These are phyloP conservation scores for Pseudorhombus dupliciocellatus DNA, from an alignment of 2,113 vertebrate genomes.

Conservation along the genomic window DNA sequence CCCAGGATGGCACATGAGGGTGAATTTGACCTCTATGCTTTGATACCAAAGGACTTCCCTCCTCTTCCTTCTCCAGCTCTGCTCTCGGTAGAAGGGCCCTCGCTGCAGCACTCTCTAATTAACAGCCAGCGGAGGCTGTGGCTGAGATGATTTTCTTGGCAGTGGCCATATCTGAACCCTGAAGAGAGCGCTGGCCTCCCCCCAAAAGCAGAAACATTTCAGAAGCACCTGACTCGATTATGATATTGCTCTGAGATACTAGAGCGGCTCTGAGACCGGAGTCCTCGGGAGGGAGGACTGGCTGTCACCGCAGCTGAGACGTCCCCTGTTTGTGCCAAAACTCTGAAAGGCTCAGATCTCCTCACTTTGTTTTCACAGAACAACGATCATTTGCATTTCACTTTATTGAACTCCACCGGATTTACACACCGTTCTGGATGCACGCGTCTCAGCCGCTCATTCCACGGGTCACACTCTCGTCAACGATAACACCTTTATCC, in stretches of 20 bases:
- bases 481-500: constrained; percentile 74
- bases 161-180: constrained; percentile 47
- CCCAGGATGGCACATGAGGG: not conserved
- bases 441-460: constrained; percentile 30
- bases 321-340: constrained; percentile 16
- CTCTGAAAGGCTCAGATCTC: constrained; percentile 13
- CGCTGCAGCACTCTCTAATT: constrained; percentile 70
- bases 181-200: constrained; percentile 56
- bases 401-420: not conserved
- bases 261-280: constrained; percentile 41
- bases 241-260: constrained; percentile 35
- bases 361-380: constrained; percentile 27
- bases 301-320: constrained; percentile 26
- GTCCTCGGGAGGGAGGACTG: constrained; percentile 32
- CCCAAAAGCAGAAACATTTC: constrained; percentile 55
- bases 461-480: constrained; percentile 57
- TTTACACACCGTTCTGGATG: constrained; percentile 9
- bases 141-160: constrained; percentile 66
- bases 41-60: constrained; percentile 60
- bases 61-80: constrained; percentile 42
- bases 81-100: constrained; percentile 64
- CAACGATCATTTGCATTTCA: constrained; percentile 1
- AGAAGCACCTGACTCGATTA: constrained; percentile 58
- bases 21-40: constrained; percentile 50
- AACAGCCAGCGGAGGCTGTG: constrained; percentile 64